Percentiles rank a stretch among this genome's conserved stretches.
Conservation (phyloP, 2,888 invertebrate species). For the Polydrusus tereticollis region DNA sequence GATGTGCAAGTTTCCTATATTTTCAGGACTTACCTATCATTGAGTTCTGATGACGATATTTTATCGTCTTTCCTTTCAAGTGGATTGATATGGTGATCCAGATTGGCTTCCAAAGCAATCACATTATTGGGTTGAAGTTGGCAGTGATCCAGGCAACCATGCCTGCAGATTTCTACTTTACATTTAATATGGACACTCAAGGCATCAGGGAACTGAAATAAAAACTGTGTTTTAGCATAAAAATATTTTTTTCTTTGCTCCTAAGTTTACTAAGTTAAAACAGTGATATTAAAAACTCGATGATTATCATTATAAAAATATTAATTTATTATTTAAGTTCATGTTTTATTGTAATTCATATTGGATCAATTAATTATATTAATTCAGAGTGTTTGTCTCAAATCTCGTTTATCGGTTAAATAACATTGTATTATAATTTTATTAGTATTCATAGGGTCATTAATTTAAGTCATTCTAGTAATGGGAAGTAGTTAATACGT, state of each 20-base stretch:
- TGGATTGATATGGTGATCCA: constrained; percentile 65
- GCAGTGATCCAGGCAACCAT: constrained; percentile 93
- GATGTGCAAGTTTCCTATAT: no score
- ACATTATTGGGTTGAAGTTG: constrained; percentile 75
- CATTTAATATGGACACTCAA: constrained; percentile 94
- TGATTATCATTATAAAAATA: no score
- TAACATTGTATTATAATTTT: neutral
- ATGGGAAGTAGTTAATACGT: neutral
- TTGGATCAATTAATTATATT: no score
- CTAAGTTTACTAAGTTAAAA: no score
- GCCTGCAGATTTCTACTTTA: constrained; percentile 91
- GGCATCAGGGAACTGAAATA: constrained; percentile 83
- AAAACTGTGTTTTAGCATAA: no score
- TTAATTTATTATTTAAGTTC: no score
- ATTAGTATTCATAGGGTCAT: neutral
- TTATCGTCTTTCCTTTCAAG: constrained; percentile 70
- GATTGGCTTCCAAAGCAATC: constrained; percentile 49
- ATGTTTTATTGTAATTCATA: no score
- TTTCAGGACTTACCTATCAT: constrained; percentile 49
- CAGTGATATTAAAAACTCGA: no score
- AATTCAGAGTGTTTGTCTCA: neutral
- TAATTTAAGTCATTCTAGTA: neutral
- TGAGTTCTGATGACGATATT: constrained; percentile 51
- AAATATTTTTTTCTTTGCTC: no score
- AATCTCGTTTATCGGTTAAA: neutral